Conservation (phyloP, 2,113 vertebrate species). For the Labeo rohita region DNA sequence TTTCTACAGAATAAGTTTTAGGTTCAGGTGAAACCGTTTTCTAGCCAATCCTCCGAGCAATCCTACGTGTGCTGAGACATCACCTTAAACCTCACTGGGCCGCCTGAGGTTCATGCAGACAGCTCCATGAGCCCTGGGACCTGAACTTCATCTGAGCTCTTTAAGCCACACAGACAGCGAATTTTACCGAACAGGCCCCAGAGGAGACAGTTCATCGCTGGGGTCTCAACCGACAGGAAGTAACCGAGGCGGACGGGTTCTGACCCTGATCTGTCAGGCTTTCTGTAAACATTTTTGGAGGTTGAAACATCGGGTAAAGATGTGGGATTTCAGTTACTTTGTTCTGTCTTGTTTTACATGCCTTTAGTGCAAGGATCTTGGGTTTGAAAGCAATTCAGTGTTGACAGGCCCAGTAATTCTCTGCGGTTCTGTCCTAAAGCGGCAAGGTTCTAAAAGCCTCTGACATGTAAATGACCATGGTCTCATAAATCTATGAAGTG, state of each 20-base stretch:
- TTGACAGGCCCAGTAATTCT: conserved; percentile 37
- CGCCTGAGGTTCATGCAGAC: not conserved
- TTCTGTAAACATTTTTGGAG: conserved; percentile 23
- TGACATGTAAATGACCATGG: conserved; percentile 38
- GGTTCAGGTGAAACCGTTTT: not conserved
- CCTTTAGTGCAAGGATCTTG: not conserved
- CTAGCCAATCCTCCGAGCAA: not conserved
- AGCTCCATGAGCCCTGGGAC: conserved; percentile 1
- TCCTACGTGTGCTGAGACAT: conserved; percentile 1
- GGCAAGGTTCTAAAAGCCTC: conserved; percentile 11
- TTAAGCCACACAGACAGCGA: not conserved
- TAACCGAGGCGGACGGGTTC: not conserved
- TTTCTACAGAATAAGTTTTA: not conserved
- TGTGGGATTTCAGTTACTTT: conserved; percentile 20
- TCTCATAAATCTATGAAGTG: conserved; percentile 12
- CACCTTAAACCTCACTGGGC: conserved; percentile 15
- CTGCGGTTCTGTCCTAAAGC: not conserved
- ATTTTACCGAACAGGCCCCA: not conserved
- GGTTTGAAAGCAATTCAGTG: conserved; percentile 13
- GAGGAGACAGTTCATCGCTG: not conserved
- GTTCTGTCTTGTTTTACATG: conserved; percentile 34
- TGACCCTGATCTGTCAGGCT: not conserved
- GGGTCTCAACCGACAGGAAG: not conserved
- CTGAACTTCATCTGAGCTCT: conserved; percentile 3
- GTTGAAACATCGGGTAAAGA: not conserved